A percentile compares a stretch with the other conserved stretches of the same genome.
Evolutionary conservation across 1,140 invertebrate genomes (phyloP).

Genomic region (Hypsibius dujardini): DNA sequence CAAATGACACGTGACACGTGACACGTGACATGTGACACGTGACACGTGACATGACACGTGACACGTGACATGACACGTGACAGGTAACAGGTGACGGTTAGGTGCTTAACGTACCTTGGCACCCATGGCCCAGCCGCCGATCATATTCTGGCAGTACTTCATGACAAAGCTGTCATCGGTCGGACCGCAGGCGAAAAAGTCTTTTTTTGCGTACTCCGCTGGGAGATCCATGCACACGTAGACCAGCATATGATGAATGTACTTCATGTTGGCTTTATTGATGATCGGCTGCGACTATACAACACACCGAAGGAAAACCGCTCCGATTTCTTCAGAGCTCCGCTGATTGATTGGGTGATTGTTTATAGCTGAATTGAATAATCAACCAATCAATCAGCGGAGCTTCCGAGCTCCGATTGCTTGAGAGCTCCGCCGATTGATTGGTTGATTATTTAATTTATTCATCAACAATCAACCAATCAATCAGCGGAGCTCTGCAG

Average conservation of each 20-base stretch:
- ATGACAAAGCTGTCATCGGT: neutral
- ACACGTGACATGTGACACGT: neutral
- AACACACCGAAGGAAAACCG: too few relatives aligned
- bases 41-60: neutral
- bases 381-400: too few relatives aligned
- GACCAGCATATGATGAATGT: slow-evolving; percentile 15
- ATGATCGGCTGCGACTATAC: neutral
- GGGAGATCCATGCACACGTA: neutral
- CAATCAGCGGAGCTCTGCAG: too few relatives aligned
- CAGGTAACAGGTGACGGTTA: neutral
- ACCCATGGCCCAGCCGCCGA: slow-evolving; percentile 3
- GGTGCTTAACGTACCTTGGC: neutral
- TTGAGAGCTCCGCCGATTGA: too few relatives aligned
- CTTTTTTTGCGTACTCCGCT: neutral
- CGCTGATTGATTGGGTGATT: too few relatives aligned
- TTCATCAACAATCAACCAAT: too few relatives aligned
- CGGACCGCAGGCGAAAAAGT: neutral
- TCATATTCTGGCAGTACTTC: neutral
- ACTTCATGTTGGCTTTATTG: neutral
- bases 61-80: neutral
- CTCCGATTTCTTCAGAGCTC: too few relatives aligned
- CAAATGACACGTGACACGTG: neutral
- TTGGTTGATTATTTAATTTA: too few relatives aligned
- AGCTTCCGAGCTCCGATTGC: too few relatives aligned
- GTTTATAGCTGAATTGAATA: too few relatives aligned